phyloP scores from a whole-genome alignment of 2,888 invertebrate species.

The Homarus gammarus region DNA sequence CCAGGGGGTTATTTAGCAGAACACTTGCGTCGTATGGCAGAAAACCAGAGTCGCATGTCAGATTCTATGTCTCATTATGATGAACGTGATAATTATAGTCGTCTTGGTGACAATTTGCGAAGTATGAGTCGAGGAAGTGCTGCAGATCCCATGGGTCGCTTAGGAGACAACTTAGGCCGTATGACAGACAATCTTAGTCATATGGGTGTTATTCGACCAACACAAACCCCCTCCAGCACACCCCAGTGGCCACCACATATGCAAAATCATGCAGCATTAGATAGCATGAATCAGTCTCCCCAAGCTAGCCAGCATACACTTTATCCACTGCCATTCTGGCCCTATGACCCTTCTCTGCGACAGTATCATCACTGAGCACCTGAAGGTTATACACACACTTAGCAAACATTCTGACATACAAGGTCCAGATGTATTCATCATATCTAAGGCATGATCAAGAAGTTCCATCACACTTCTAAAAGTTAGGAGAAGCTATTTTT shows the following conservation, averaged over 20 bases:
- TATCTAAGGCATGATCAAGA: conserved; percentile 23
- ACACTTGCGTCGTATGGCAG: conserved; percentile 74
- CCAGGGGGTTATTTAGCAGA: conserved; percentile 75
- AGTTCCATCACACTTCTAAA: conserved; percentile 27
- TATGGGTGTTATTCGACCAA: conserved; percentile 75
- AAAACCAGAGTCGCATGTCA: conserved; percentile 75
- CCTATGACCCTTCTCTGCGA: conserved; percentile 74
- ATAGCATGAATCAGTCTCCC: conserved; percentile 75
- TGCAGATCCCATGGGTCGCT: conserved; percentile 71
- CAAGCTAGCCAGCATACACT: conserved; percentile 74
- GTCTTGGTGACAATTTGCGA: conserved; percentile 74
- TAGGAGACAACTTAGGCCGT: conserved; percentile 73
- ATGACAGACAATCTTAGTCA: conserved; percentile 75
- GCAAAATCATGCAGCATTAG: conserved; percentile 75
- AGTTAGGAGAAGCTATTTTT: conserved; percentile 44
- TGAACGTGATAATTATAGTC: conserved; percentile 74
- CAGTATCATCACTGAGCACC: conserved; percentile 75
- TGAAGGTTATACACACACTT: conserved; percentile 5
- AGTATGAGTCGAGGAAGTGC: conserved; percentile 74
- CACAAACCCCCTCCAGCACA: conserved; percentile 75
- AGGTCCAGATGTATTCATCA: conserved; percentile 36
- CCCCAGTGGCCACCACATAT: conserved; percentile 76
- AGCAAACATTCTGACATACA: conserved; percentile 26
- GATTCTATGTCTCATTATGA: conserved; percentile 74
- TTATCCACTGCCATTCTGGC: conserved; percentile 76